Evolutionary conservation across 2,113 vertebrate species (phyloP).

Genomic region (Boleophthalmus pectinirostris): DNA sequence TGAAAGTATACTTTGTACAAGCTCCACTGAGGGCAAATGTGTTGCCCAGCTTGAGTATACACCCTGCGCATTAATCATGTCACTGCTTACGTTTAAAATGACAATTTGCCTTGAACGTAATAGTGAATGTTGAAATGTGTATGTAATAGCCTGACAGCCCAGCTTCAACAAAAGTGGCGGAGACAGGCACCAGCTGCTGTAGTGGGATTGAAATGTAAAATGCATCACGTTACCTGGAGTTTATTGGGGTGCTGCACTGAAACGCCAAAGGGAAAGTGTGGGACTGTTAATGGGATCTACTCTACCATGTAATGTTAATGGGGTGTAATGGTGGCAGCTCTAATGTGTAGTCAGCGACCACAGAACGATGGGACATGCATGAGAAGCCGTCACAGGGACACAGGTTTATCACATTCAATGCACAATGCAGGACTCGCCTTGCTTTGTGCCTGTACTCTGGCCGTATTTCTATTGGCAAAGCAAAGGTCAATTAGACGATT

Average conservation of each 20-base stretch:
- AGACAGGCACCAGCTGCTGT: slow-evolving; percentile 1
- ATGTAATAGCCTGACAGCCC: not conserved
- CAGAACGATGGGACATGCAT: slow-evolving; percentile 38
- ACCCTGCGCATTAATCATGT: not conserved
- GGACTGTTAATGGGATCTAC: slow-evolving; percentile 43
- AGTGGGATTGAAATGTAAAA: slow-evolving; percentile 17
- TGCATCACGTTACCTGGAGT: slow-evolving; percentile 4
- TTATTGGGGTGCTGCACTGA: slow-evolving; percentile 21
- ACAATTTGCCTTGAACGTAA: not conserved
- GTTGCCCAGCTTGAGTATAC: not conserved
- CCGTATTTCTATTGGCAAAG: slow-evolving; percentile 19
- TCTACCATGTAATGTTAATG: slow-evolving; percentile 52
- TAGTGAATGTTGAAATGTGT: not conserved
- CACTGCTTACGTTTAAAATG: not conserved
- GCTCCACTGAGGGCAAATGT: not conserved
- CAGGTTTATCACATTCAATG: not conserved
- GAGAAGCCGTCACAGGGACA: slow-evolving; percentile 58
- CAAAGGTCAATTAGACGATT: slow-evolving; percentile 34
- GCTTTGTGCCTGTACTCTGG: slow-evolving; percentile 7
- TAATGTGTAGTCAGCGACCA: slow-evolving; percentile 37
- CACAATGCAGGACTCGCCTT: slow-evolving; percentile 13
- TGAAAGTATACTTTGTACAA: not conserved
- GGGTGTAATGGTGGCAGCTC: slow-evolving; percentile 47
- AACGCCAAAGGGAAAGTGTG: slow-evolving; percentile 29
- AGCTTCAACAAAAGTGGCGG: not conserved